Percentiles rank a stretch among this genome's conserved stretches.
Evolutionary conservation across 2,113 vertebrate genomes (phyloP).

Genomic region (Lichenostomus cassidix): DNA sequence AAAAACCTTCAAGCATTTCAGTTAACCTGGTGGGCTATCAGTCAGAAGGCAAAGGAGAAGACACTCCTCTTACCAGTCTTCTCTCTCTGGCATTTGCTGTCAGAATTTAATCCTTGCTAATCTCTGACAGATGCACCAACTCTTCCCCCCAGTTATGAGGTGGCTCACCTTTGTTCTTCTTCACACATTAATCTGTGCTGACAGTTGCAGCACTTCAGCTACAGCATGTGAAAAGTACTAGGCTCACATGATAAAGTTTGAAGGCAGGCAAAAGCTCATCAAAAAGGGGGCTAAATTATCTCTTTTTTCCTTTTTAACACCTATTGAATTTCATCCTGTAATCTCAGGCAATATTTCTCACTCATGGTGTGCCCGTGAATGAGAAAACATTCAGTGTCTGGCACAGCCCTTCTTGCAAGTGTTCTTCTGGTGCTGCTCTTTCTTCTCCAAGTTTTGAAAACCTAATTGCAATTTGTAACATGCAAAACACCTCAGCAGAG

Average conservation of each 20-base stretch:
- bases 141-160: fast-evolving
- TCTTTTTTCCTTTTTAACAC: background rate
- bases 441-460: background rate
- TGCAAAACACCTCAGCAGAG: background rate
- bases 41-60: background rate
- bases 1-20: background rate
- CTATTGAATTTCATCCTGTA: background rate
- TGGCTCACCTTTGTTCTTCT: background rate
- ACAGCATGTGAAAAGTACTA: background rate
- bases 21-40: background rate
- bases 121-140: background rate
- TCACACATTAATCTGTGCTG: background rate
- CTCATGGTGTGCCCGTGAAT: background rate
- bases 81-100: background rate
- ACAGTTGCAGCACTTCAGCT: background rate
- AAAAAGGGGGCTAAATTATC: background rate
- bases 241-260: background rate
- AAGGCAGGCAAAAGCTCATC: background rate
- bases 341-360: background rate
- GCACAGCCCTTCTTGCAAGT: background rate
- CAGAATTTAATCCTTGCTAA: background rate
- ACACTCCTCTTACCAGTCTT: background rate
- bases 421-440: background rate
- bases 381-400: background rate
- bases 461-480: background rate